Evolutionary conservation across 1,140 invertebrate species (phyloP), one percentile per base, ranked within the genome.

Genomic region (Atta cephalotes): DNA sequence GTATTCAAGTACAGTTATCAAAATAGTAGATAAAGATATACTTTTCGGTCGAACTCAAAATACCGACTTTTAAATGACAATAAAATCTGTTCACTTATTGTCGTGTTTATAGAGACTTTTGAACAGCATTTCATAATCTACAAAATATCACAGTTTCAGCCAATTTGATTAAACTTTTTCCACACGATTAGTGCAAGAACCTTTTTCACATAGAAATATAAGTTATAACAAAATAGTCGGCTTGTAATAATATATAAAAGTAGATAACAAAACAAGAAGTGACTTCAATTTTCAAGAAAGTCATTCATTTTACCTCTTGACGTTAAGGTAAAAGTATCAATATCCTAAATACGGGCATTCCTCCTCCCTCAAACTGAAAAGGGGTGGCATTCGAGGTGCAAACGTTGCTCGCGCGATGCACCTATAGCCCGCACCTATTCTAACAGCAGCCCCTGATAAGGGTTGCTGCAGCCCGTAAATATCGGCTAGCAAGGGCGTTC

Each of bases 381-480:
- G 35, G 18, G 53, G 25, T 71, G n/a, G 79, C 35, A 58, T n/a
- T 56, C 25, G 87, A 81, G 49, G 58, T 63, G 77, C 78, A 60
- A 14, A 49, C 60, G 74, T 88, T 81, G 86, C 87, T 72, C 66
- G 80, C 80, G 53, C 89, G 87, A 89, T 91, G 85, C 88, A 89
- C 86, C 88, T 89, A 89, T 39, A 68, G 78, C 88, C 87, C 92
- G 91, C 88, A 92, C 92, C 91, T 93, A 93, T 93, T 93, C 89
- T 89, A 93, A 85, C 86, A 89, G 85, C 68, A 60, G 60, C 71
- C 77, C 66, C 49, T 86, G 93, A 93, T 93, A 93, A 93, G 92
- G 92, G 85, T 81, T 88, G 88, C 81, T 66, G 86, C 91, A 90
- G 89, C 90, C 91, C 92, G 93, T 93, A 93, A 93, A 93, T 93